Evolutionary conservation across 1,140 invertebrate genomes (phyloP).

Genomic region (Camponotus pennsylvanicus): DNA sequence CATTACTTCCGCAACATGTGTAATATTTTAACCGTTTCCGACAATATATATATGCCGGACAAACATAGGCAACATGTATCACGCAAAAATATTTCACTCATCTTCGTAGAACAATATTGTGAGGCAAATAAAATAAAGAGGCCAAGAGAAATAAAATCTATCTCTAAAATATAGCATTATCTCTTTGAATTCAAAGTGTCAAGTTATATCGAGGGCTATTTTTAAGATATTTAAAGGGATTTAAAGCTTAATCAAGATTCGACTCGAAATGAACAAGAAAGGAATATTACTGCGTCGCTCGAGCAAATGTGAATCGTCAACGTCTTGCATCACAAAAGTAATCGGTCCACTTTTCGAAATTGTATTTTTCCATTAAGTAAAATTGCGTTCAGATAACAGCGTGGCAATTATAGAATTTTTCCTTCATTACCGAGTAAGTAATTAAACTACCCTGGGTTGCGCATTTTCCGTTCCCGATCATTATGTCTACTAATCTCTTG

Average conservation of each 20-base stretch:
- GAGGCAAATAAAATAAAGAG: too few relatives aligned
- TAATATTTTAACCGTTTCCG: constrained; percentile 31
- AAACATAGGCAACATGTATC: neutral
- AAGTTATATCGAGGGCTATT: neutral
- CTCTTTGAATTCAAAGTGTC: neutral
- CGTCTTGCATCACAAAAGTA: neutral
- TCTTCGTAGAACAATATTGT: neutral
- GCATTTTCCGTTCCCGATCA: constrained; percentile 4
- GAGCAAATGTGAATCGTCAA: neutral
- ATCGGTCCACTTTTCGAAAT: constrained; percentile 30
- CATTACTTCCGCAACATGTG: constrained; percentile 47
- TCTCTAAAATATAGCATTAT: neutral
- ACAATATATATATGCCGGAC: neutral
- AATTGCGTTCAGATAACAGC: constrained; percentile 11
- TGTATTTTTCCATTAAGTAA: neutral
- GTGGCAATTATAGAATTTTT: constrained; percentile 1
- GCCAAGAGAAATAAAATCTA: neutral
- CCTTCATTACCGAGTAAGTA: neutral
- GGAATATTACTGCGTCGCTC: neutral
- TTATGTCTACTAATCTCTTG: neutral
- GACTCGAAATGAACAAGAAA: neutral
- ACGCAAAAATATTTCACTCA: neutral
- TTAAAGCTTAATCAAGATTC: neutral
- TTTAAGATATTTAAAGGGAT: neutral
- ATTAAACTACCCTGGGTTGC: constrained; percentile 7